Conservation (phyloP, 2,888 invertebrate species). For the Brachypterus glaber region DNA sequence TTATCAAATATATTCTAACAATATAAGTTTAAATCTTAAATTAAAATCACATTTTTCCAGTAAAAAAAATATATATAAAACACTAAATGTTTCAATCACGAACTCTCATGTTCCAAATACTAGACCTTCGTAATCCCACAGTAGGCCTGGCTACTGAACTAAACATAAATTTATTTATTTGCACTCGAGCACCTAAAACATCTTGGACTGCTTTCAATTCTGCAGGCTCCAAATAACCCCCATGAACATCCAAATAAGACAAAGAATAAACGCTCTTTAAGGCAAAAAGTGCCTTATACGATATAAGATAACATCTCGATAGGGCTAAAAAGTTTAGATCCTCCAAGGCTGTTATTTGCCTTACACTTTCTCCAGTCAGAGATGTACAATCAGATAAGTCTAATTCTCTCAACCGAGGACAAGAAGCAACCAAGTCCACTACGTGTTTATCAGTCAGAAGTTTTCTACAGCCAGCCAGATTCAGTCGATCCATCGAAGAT, state of each 20-base stretch:
- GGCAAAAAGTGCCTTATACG: slow-evolving; percentile 55
- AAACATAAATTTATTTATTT: slow-evolving; percentile 65
- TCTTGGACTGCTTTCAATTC: slow-evolving; percentile 47
- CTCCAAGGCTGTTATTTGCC: slow-evolving; percentile 47
- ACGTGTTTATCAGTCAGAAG: slow-evolving; percentile 73
- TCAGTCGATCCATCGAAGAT: slow-evolving; percentile 58
- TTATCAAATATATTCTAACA: too few species aligned
- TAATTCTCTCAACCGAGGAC: slow-evolving; percentile 66
- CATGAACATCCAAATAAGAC: slow-evolving; percentile 72
- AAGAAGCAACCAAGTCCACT: slow-evolving; percentile 51
- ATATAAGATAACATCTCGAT: slow-evolving; percentile 72
- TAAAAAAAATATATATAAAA: too few species aligned
- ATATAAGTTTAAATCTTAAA: too few species aligned
- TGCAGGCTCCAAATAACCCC: slow-evolving; percentile 59
- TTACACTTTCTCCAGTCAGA: slow-evolving; percentile 53
- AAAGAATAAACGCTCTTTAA: too few species aligned
- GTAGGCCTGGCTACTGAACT: slow-evolving; percentile 87
- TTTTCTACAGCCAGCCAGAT: slow-evolving; percentile 73
- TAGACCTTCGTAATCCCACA: slow-evolving; percentile 75
- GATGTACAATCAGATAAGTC: slow-evolving; percentile 82
- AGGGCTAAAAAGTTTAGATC: slow-evolving; percentile 67
- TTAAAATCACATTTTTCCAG: too few species aligned
- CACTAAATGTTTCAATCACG: too few species aligned
- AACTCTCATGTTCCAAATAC: slow-evolving; percentile 81
- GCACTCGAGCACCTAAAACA: slow-evolving; percentile 48